These are phyloP conservation scores for Leptinotarsa undecemlineata DNA, from an alignment of 1,140 invertebrate species.

Conservation along the genomic window DNA sequence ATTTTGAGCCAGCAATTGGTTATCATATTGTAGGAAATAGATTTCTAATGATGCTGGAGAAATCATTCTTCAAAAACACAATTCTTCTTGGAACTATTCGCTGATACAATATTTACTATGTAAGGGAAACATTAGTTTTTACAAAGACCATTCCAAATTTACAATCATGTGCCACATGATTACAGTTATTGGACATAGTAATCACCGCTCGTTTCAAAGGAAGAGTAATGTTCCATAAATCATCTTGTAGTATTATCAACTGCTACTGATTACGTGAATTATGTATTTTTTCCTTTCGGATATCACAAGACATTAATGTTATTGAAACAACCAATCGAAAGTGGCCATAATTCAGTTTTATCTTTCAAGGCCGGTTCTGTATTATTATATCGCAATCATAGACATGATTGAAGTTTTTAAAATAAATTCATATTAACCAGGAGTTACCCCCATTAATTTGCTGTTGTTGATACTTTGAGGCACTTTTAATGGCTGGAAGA, in stretches of 20 bases:
- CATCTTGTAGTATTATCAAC: background rate
- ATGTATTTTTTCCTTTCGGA: background rate
- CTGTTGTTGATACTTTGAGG: background rate
- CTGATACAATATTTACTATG: too few relatives aligned
- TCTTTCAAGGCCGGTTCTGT: background rate
- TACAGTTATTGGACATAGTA: too few relatives aligned
- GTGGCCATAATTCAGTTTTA: background rate
- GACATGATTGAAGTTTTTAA: background rate
- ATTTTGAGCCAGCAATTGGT: too few relatives aligned
- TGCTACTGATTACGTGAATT: background rate
- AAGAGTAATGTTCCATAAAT: background rate
- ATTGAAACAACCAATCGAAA: background rate
- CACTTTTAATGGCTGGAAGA: background rate
- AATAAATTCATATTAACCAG: background rate
- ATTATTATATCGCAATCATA: too few relatives aligned
- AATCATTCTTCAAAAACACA: too few relatives aligned
- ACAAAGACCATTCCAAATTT: too few relatives aligned
- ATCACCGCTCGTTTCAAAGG: too few relatives aligned
- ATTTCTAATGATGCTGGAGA: too few relatives aligned
- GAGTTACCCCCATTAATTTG: background rate
- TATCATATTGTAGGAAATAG: too few relatives aligned
- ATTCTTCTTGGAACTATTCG: too few relatives aligned
- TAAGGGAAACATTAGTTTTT: too few relatives aligned
- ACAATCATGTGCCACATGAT: too few relatives aligned
- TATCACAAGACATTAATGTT: background rate